Percentiles rank a stretch among this genome's conserved stretches.
Conservation (phyloP, 2,888 invertebrate genomes). For the Terebella lapidaria region DNA sequence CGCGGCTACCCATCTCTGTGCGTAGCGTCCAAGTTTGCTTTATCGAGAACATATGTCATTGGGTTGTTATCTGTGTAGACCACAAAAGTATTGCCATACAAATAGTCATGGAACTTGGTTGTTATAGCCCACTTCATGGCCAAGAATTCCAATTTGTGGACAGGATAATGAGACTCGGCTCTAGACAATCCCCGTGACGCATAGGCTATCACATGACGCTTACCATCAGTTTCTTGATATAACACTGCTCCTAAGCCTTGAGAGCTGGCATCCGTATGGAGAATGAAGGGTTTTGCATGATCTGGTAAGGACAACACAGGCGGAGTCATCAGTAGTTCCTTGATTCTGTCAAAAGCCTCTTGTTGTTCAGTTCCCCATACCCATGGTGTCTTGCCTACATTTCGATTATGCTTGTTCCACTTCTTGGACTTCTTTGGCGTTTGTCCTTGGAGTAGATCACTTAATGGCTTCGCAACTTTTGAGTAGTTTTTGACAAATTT, state of each 20-base stretch:
- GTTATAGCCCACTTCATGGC: background rate
- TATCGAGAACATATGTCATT: background rate
- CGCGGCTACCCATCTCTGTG: background rate
- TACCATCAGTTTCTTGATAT: background rate
- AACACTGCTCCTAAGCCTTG: background rate
- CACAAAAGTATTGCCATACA: background rate
- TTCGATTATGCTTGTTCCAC: too few relatives aligned
- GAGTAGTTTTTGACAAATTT: background rate
- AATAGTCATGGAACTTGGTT: background rate
- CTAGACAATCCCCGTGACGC: background rate
- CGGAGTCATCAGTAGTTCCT: background rate
- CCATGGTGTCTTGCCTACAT: too few relatives aligned
- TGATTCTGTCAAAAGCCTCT: background rate
- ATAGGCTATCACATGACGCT: background rate
- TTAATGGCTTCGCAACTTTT: background rate
- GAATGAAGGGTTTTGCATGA: background rate
- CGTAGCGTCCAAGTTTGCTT: background rate
- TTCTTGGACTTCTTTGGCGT: background rate
- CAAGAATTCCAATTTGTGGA: background rate
- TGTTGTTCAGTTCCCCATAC: background rate
- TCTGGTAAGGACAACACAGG: background rate
- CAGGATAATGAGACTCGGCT: background rate
- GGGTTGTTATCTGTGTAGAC: conserved; percentile 2
- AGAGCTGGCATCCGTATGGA: background rate
- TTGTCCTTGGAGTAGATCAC: background rate